These are phyloP conservation scores for Drosophila pseudoobscura DNA, from an alignment of 1,140 invertebrate genomes.

Conservation along the genomic window DNA sequence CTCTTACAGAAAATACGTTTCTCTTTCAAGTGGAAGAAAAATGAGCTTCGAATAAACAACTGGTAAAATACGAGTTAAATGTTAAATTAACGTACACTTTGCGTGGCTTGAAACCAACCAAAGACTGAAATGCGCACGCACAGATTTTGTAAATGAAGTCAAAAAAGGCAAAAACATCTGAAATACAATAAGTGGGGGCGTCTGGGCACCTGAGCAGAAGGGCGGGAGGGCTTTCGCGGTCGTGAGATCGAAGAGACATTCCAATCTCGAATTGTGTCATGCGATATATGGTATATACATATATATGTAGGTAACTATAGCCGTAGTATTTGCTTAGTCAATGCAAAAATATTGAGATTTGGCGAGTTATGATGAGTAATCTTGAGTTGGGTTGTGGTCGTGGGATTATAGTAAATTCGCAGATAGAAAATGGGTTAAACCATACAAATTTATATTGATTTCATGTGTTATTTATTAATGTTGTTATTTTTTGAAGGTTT, in stretches of 20 bases:
- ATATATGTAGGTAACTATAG: no score
- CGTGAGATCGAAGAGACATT: constrained; percentile 32
- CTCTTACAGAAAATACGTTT: constrained; percentile 57
- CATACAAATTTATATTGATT: neutral
- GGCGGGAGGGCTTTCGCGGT: neutral
- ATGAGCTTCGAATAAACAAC: constrained; percentile 66
- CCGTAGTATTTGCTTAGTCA: constrained; percentile 9
- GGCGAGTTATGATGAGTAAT: constrained; percentile 25
- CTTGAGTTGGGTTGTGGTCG: constrained; percentile 14
- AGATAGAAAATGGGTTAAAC: constrained; percentile 1
- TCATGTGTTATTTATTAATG: constrained; percentile 8
- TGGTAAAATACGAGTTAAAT: constrained; percentile 59
- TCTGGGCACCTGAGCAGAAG: neutral
- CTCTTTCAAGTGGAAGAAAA: constrained; percentile 71
- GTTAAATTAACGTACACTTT: constrained; percentile 67
- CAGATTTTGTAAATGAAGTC: constrained; percentile 76
- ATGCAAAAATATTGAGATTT: constrained; percentile 26
- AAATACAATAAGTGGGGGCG: constrained; percentile 36
- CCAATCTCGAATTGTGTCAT: constrained; percentile 20
- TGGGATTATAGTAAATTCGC: constrained; percentile 12
- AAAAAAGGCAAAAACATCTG: constrained; percentile 24
- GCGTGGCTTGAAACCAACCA: constrained; percentile 56
- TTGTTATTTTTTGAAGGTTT: no score
- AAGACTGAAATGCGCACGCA: constrained; percentile 61
- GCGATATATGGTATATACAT: constrained; percentile 14